Evolutionary conservation across 53 echinoderm and acorn worm species (phyloP).

Genomic region (Antedon mediterranea): DNA sequence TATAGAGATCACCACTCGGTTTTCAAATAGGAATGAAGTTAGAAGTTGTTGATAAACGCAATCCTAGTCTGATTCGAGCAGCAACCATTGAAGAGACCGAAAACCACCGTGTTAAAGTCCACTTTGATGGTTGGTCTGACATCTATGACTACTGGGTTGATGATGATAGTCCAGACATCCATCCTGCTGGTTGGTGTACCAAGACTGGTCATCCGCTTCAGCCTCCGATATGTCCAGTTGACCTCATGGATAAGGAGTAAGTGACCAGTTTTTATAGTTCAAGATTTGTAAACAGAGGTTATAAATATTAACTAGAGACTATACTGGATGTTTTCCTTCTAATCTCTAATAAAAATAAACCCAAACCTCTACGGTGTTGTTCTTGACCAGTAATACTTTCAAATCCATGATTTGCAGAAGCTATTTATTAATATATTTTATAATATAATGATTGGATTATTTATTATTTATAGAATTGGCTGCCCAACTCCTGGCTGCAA

Average conservation of each 20-base stretch:
- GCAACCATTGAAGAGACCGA: conserved; percentile 47
- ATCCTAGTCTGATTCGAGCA: conserved; percentile 72
- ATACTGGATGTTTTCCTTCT: too few relatives aligned
- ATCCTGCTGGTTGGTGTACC: conserved; percentile 84
- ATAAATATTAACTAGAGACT: too few relatives aligned
- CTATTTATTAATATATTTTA: too few relatives aligned
- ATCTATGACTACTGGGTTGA: conserved; percentile 83
- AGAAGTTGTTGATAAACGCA: conserved; percentile 75
- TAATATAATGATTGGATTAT: too few relatives aligned
- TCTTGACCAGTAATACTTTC: too few relatives aligned
- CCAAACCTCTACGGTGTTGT: too few relatives aligned
- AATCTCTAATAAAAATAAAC: too few relatives aligned
- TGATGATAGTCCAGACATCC: conserved; percentile 62
- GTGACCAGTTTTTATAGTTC: too few relatives aligned
- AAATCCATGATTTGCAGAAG: too few relatives aligned
- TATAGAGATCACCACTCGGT: conserved; percentile 45
- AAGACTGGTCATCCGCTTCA: conserved; percentile 67
- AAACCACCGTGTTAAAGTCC: conserved; percentile 53
- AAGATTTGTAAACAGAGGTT: too few relatives aligned
- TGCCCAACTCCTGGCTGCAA: conserved; percentile 95
- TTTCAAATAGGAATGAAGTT: conserved; percentile 50
- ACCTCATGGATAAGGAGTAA: conserved; percentile 3
- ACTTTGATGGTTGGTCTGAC: conserved; percentile 95
- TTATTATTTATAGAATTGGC: conserved; percentile 21
- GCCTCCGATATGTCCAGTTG: conserved; percentile 46